phyloP scores from a whole-genome alignment of 2,888 invertebrate genomes.

The Altica lythri region DNA sequence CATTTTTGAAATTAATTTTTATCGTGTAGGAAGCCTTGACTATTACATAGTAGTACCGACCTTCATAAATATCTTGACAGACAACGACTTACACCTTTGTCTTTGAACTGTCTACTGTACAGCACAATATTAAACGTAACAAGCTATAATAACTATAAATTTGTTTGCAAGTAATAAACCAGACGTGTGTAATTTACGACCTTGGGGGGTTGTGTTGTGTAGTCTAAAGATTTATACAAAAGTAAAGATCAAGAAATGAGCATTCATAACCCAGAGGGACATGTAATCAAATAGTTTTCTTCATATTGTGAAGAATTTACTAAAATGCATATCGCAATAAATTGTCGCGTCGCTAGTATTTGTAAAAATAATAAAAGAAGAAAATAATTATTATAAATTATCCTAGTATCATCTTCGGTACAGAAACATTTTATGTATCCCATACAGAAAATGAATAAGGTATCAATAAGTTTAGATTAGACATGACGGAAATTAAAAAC shows the following conservation, averaged over 20 bases:
- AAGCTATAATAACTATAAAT: conserved; percentile 33
- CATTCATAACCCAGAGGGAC: conserved; percentile 14
- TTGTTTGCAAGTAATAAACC: conserved; percentile 29
- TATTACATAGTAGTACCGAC: conserved; percentile 12
- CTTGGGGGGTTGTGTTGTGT: conserved; percentile 12
- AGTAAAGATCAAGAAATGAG: conserved; percentile 3
- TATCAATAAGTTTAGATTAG: too few relatives aligned
- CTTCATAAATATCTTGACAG: conserved; percentile 16
- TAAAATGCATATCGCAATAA: conserved; percentile 1
- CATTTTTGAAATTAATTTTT: too few relatives aligned
- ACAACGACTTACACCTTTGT: conserved; percentile 26
- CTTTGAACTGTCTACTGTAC: conserved; percentile 24
- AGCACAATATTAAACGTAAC: conserved; percentile 26
- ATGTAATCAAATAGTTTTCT: conserved; percentile 4
- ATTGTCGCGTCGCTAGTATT: too few relatives aligned
- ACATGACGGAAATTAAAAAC: too few relatives aligned
- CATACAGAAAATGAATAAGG: too few relatives aligned
- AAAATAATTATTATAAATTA: too few relatives aligned
- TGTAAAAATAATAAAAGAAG: too few relatives aligned
- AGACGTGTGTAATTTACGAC: conserved; percentile 14
- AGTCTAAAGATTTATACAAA: conserved; percentile 18
- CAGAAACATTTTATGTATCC: too few relatives aligned
- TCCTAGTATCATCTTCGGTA: too few relatives aligned
- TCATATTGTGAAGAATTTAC: too few relatives aligned
- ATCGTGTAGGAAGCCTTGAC: too few relatives aligned